Base-by-base conservation (phyloP, 2,888 invertebrate genomes). In the Harpagoxenus sublaevis region DNA sequence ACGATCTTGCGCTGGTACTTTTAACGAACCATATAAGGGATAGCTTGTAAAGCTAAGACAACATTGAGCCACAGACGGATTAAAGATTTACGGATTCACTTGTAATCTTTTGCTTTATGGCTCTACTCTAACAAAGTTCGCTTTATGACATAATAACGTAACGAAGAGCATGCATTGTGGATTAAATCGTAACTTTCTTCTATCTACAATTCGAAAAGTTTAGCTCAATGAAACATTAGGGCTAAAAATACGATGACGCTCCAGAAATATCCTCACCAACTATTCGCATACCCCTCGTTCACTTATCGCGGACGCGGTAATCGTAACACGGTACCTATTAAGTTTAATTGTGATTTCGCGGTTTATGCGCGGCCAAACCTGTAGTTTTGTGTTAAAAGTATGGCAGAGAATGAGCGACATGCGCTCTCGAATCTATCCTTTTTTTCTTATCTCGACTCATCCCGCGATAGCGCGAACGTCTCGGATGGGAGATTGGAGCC, bases 281-380 rank as follows among this genome's bases (percentile, higher is more conserved):
- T 55, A 15, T n/a, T n/a, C 4, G 2, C 23, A 48, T 63, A 35
- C 0, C 15, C 15, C 23, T 39, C 53, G 55, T 42, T 45, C 35
- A 0, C 42, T 31, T 45, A 45, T 57, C 23, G 28, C 28, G 9
- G 28, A 18, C 48, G 35, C 8, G 39, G 42, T 35, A 35, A 35
- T 79, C 66, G 62, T 75, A 84, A 51, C 35, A 12, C 31, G 68
- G 28, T 75, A 23, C 23, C 23, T 23, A 63, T 75, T 81, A 74
- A 81, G 51, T 65, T 81, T 82, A 68, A 75, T 62, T 70, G 68
- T 83, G 75, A 75, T 62, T 82, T 57, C 74, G 53, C 60, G 48
- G 15, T 57, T 71, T 74, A 48, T 42, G 42, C 53, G 62, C 65
- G 35, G 23, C 12, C 68, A 28, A 35, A 63, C 62, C 18, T 60